Percentiles rank a stretch among this genome's conserved stretches.
Conservation (phyloP, 2,113 vertebrate genomes). For the Tachysurus vachellii region DNA sequence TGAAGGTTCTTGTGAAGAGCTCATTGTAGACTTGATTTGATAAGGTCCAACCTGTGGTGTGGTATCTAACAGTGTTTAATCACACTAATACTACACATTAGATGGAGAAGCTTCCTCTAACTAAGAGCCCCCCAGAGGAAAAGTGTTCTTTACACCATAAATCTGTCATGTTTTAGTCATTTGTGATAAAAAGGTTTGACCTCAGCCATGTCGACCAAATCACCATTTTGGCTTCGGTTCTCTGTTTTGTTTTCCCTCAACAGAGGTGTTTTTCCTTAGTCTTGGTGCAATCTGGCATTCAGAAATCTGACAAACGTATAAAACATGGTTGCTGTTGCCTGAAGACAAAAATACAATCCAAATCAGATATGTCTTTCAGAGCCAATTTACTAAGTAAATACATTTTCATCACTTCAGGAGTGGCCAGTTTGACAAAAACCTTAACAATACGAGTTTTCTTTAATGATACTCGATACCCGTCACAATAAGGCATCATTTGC, state of each 20-base stretch:
- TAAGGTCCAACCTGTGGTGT: neutral
- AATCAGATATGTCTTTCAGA: neutral
- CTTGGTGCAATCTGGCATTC: neutral
- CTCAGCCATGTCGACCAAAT: neutral
- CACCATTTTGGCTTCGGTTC: neutral
- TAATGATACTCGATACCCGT: neutral
- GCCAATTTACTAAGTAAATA: neutral
- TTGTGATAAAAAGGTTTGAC: neutral
- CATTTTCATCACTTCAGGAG: neutral
- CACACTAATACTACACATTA: neutral
- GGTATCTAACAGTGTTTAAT: neutral
- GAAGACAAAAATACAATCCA: neutral
- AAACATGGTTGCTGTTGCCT: neutral
- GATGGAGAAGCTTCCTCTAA: neutral
- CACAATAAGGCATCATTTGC: neutral
- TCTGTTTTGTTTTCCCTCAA: neutral
- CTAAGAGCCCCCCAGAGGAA: too few relatives aligned
- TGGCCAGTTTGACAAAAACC: neutral
- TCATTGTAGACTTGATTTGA: neutral
- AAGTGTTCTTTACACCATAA: neutral
- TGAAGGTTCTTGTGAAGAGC: neutral
- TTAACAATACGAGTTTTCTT: too few relatives aligned
- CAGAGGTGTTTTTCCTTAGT: neutral
- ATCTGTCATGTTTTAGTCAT: neutral
- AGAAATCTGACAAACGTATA: neutral